Evolutionary conservation across 2,113 vertebrate genomes (phyloP).

Genomic region (Pholis gunnellus): DNA sequence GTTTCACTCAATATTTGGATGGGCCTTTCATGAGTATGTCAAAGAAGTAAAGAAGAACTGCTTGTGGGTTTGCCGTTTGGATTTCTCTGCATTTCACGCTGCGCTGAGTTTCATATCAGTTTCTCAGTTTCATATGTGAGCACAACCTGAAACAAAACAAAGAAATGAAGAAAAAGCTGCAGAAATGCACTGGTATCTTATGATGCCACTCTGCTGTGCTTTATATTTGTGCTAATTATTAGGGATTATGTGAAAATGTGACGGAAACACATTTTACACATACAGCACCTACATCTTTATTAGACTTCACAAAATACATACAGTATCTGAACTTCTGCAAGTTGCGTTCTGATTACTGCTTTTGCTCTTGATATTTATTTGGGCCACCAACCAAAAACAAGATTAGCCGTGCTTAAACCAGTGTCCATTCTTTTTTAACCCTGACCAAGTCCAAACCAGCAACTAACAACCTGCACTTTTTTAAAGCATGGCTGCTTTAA

Average conservation of each 20-base stretch:
- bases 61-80: background rate
- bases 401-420: background rate
- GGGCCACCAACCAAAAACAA: background rate
- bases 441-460: background rate
- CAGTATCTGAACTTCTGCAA: background rate
- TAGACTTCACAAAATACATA: background rate
- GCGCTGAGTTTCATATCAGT: background rate
- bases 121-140: background rate
- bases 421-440: background rate
- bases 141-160: too few relatives aligned
- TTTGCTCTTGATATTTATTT: background rate
- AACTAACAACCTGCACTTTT: background rate
- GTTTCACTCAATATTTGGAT: background rate
- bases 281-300: background rate
- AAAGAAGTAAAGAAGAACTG: background rate
- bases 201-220: background rate
- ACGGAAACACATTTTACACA: background rate
- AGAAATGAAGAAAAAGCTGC: too few relatives aligned
- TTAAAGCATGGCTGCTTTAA: too few relatives aligned
- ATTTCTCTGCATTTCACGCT: conserved; percentile 7
- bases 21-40: background rate
- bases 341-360: background rate
- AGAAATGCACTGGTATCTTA: too few relatives aligned
- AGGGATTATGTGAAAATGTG: too few relatives aligned
- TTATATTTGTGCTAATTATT: too few relatives aligned